Evolutionary conservation across 1,140 invertebrate genomes (phyloP).

Genomic region (Frieseomelitta varia): DNA sequence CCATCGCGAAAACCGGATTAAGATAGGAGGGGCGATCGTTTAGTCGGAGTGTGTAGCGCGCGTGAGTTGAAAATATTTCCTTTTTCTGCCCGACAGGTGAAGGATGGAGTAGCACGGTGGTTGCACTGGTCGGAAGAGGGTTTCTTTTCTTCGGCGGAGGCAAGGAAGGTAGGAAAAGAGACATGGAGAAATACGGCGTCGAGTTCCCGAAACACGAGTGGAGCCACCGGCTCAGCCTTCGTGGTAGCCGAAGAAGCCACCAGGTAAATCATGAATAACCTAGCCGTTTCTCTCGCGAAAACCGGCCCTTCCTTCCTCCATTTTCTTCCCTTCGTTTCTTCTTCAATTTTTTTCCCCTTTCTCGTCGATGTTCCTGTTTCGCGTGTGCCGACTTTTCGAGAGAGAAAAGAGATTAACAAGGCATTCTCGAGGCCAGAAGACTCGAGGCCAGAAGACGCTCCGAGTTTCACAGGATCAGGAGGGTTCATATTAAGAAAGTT

Average conservation of each 20-base stretch:
- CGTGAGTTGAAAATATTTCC: neutral
- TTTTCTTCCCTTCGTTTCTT: too few relatives aligned
- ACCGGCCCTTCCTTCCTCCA: neutral
- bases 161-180: neutral
- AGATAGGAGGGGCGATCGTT: neutral
- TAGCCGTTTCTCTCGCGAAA: neutral
- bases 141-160: neutral
- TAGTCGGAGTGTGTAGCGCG: neutral
- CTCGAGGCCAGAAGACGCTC: too few relatives aligned
- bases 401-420: neutral
- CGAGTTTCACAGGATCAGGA: neutral
- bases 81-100: neutral
- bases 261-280: constrained; percentile 62
- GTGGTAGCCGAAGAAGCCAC: constrained; percentile 82
- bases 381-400: neutral
- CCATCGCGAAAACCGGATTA: too few relatives aligned
- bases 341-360: neutral
- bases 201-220: constrained; percentile 83
- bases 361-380: too few relatives aligned
- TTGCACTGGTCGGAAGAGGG: neutral
- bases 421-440: too few relatives aligned
- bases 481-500: constrained; percentile 19
- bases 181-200: constrained; percentile 73
- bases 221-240: constrained; percentile 84
- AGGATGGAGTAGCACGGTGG: neutral